Evolutionary conservation across 2,888 invertebrate species (phyloP).

Genomic region (Sericinus montela): DNA sequence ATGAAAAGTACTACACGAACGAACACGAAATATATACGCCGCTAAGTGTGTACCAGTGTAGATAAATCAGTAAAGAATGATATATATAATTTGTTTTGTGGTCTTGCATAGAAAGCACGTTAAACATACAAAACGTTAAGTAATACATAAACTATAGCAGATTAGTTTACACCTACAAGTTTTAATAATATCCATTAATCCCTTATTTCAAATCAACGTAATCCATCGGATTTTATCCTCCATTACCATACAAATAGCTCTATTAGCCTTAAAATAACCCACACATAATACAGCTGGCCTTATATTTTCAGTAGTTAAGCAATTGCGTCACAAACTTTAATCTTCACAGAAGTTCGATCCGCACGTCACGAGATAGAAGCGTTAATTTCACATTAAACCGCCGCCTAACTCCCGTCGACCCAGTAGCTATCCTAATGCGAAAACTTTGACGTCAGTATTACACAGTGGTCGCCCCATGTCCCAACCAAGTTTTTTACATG

Average conservation of each 20-base stretch:
- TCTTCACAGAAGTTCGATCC: conserved; percentile 40
- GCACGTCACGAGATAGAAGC: conserved; percentile 30
- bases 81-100: too few relatives aligned
- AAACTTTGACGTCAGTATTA: conserved; percentile 69
- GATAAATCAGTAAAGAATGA: too few relatives aligned
- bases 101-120: too few relatives aligned
- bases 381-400: conserved; percentile 29
- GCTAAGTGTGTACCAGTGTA: too few relatives aligned
- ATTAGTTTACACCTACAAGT: too few relatives aligned
- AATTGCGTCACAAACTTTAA: conserved; percentile 36
- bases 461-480: conserved; percentile 25
- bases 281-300: conserved; percentile 35
- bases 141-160: too few relatives aligned
- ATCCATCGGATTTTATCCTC: not conserved
- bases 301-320: conserved; percentile 44
- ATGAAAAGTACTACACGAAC: too few relatives aligned
- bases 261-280: conserved; percentile 16
- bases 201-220: not conserved
- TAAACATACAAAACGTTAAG: too few relatives aligned
- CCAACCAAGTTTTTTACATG: conserved; percentile 21
- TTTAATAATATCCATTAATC: too few relatives aligned
- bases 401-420: conserved; percentile 41
- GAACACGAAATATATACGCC: too few relatives aligned
- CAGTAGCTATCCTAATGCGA: conserved; percentile 61
- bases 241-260: conserved; percentile 16